These are phyloP conservation scores for Scelioninae gen. 2 DNA, from an alignment of 2,888 invertebrate species.

Conservation along the genomic window DNA sequence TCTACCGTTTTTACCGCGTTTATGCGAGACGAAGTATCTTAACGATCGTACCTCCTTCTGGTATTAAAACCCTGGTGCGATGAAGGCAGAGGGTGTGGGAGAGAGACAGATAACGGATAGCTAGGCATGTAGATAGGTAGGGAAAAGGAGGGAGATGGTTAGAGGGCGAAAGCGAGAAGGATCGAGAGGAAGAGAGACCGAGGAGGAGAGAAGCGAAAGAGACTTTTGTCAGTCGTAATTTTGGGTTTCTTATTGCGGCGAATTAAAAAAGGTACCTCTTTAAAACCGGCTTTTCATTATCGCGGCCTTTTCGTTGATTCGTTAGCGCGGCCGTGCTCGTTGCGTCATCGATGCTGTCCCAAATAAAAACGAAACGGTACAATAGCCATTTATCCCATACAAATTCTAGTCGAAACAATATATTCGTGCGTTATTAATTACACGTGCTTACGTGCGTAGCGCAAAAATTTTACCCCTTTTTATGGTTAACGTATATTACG, in stretches of 20 bases:
- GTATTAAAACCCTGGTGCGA: constrained; percentile 3
- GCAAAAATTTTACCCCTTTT: constrained; percentile 57
- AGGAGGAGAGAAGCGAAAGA: constrained; percentile 20
- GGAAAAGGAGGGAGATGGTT: too few relatives aligned
- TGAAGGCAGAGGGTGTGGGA: too few relatives aligned
- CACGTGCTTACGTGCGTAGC: constrained; percentile 60
- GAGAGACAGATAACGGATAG: too few relatives aligned
- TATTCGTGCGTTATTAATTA: constrained; percentile 67
- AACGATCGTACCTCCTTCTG: constrained; percentile 10
- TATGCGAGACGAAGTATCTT: constrained; percentile 24
- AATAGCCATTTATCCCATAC: constrained; percentile 72
- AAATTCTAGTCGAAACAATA: constrained; percentile 74
- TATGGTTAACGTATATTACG: constrained; percentile 27
- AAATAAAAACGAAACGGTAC: constrained; percentile 67
- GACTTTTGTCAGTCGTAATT: constrained; percentile 46
- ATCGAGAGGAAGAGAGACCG: too few relatives aligned
- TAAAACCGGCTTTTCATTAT: constrained; percentile 58
- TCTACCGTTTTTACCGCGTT: constrained; percentile 21
- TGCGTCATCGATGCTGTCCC: constrained; percentile 59
- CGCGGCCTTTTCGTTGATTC: constrained; percentile 55
- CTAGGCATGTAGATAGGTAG: too few relatives aligned
- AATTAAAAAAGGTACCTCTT: constrained; percentile 48
- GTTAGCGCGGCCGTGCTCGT: constrained; percentile 46
- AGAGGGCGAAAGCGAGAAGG: too few relatives aligned
- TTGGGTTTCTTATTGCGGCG: constrained; percentile 41